A percentile compares a stretch with the other conserved stretches of the same genome.
Conservation (phyloP, 2,888 invertebrate genomes). For the Xylocampa areola region DNA sequence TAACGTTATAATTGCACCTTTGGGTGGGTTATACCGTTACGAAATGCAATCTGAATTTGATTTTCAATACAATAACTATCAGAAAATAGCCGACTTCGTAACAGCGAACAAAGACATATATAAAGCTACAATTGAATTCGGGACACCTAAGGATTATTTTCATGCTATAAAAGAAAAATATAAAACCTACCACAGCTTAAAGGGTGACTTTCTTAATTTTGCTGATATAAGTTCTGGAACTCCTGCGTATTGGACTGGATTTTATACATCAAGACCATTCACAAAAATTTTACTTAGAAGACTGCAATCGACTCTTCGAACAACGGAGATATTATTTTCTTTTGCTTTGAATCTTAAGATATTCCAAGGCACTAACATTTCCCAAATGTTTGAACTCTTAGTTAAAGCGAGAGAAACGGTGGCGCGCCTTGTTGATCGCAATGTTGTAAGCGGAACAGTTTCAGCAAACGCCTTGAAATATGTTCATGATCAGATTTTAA, state of each 20-base stretch:
- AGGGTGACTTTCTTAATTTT: slow-evolving; percentile 98
- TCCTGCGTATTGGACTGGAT: slow-evolving; percentile 99
- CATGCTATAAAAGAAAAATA: slow-evolving; percentile 91
- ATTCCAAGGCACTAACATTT: slow-evolving; percentile 87
- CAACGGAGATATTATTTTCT: slow-evolving; percentile 95
- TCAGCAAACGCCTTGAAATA: slow-evolving; percentile 96
- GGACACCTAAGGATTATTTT: slow-evolving; percentile 97
- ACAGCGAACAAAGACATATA: slow-evolving; percentile 93
- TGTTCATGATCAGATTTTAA: slow-evolving; percentile 91
- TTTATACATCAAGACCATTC: slow-evolving; percentile 96
- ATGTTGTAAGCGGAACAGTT: slow-evolving; percentile 98
- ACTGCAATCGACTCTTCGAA: slow-evolving; percentile 94
- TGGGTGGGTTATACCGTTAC: slow-evolving; percentile 98
- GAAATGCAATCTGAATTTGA: slow-evolving; percentile 97
- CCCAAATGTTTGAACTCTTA: slow-evolving; percentile 84
- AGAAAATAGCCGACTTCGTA: slow-evolving; percentile 95
- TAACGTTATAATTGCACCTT: slow-evolving; percentile 96
- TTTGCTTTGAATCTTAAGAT: slow-evolving; percentile 92
- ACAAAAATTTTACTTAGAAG: slow-evolving; percentile 95
- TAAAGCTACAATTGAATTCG: slow-evolving; percentile 94
- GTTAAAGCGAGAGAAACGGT: slow-evolving; percentile 93
- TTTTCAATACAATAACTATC: slow-evolving; percentile 97
- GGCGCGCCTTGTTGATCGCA: slow-evolving; percentile 97
- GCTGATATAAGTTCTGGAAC: slow-evolving; percentile 96
- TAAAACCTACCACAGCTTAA: slow-evolving; percentile 91